Percentiles rank a stretch among this genome's conserved stretches.
Evolutionary conservation across 1,140 invertebrate genomes (phyloP).

Genomic region (Halyomorpha halys): DNA sequence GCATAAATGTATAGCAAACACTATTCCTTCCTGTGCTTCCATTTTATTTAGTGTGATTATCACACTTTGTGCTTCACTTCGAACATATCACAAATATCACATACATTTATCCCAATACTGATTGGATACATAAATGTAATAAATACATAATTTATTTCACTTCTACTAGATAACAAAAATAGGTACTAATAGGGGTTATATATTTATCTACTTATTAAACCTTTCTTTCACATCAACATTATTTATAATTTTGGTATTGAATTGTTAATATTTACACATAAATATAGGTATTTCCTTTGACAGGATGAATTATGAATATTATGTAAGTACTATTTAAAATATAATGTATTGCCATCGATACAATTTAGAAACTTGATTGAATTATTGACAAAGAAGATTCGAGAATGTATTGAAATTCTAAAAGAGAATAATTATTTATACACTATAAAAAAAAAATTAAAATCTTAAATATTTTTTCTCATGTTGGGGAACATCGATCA

Average conservation of each 20-base stretch:
- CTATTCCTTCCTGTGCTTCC: not conserved
- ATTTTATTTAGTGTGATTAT: not conserved
- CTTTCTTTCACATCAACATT: not conserved
- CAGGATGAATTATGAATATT: no score
- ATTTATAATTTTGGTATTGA: not conserved
- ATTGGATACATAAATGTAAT: not conserved
- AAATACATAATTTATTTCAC: not conserved
- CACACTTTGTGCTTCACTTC: not conserved
- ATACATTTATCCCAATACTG: constrained; percentile 1
- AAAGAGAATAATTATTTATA: no score
- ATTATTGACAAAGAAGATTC: no score
- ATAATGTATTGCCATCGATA: no score
- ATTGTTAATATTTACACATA: not conserved
- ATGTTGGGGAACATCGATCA: no score
- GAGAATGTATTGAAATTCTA: no score
- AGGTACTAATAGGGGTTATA: not conserved
- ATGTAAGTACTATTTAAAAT: no score
- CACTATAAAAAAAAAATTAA: no score
- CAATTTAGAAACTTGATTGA: no score
- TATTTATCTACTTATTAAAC: not conserved
- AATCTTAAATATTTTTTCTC: no score
- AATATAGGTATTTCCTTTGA: no score
- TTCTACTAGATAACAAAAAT: constrained; percentile 7
- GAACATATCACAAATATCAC: constrained; percentile 14
- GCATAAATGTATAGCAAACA: not conserved